phyloP scores from a whole-genome alignment of 2,113 vertebrate genomes.

The Melanotaenia duboulayi region DNA sequence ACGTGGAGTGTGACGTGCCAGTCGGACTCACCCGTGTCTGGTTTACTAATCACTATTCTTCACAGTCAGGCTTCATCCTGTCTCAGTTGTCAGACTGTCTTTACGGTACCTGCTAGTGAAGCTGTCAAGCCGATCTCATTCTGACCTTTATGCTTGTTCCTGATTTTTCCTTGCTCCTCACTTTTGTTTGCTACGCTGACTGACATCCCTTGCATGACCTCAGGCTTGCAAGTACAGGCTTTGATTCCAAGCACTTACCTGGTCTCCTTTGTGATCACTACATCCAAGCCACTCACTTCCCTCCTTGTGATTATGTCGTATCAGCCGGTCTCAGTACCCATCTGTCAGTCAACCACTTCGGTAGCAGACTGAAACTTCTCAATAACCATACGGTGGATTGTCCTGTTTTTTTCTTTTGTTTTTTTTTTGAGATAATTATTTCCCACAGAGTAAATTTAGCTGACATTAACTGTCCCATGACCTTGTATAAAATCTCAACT shows the following conservation, averaged over 20 bases:
- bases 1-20: neutral
- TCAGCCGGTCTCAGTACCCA: neutral
- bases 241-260: neutral
- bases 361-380: neutral
- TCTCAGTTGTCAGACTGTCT: neutral
- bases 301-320: neutral
- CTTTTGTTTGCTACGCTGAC: slow-evolving; percentile 1
- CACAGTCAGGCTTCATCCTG: neutral
- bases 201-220: slow-evolving; percentile 7
- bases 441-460: neutral
- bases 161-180: neutral
- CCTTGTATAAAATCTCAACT: neutral
- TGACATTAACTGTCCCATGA: neutral
- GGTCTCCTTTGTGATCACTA: neutral
- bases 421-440: neutral
- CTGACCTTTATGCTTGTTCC: slow-evolving; percentile 4
- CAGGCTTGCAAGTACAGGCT: slow-evolving; percentile 1
- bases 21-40: neutral
- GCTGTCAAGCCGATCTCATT: neutral
- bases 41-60: neutral
- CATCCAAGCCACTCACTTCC: neutral
- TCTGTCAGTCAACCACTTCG: neutral
- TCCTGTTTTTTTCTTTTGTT: neutral
- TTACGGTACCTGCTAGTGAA: neutral
- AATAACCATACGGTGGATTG: too few relatives aligned